Percentiles rank a stretch among this genome's conserved stretches.
Conservation (phyloP, 2,888 invertebrate genomes). For the Troilus luridus region DNA sequence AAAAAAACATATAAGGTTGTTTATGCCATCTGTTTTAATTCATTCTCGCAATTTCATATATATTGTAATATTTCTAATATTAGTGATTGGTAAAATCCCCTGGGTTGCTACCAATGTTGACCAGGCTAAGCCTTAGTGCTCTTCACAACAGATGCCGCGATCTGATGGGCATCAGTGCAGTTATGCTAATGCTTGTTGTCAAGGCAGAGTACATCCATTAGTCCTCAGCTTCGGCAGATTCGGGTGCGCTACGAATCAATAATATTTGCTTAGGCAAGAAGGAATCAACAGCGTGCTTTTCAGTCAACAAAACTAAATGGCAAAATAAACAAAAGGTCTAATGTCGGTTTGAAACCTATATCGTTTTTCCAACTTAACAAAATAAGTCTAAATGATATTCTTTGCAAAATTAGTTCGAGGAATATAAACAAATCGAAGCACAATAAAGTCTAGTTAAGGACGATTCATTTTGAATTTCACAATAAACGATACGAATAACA, state of each 20-base stretch:
- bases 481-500: no score
- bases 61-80: not conserved
- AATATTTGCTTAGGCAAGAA: not conserved
- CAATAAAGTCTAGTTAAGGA: no score
- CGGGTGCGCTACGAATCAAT: not conserved
- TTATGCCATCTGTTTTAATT: no score
- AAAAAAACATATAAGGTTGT: no score
- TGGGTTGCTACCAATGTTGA: not conserved
- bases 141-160: not conserved
- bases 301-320: not conserved
- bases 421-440: no score
- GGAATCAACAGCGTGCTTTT: not conserved
- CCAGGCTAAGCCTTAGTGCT: not conserved
- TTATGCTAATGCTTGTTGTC: not conserved
- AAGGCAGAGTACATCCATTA: not conserved
- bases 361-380: no score
- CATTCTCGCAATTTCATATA: not conserved
- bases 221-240: not conserved
- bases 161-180: not conserved
- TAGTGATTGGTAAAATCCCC: not conserved
- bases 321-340: no score
- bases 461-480: no score
- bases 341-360: no score
- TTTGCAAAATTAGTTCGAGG: no score
- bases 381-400: no score